A percentile compares a stretch with the other conserved stretches of the same genome.
These are phyloP conservation scores for Eupelmus urozonus DNA, from an alignment of 2,888 invertebrate species.

Conservation along the genomic window DNA sequence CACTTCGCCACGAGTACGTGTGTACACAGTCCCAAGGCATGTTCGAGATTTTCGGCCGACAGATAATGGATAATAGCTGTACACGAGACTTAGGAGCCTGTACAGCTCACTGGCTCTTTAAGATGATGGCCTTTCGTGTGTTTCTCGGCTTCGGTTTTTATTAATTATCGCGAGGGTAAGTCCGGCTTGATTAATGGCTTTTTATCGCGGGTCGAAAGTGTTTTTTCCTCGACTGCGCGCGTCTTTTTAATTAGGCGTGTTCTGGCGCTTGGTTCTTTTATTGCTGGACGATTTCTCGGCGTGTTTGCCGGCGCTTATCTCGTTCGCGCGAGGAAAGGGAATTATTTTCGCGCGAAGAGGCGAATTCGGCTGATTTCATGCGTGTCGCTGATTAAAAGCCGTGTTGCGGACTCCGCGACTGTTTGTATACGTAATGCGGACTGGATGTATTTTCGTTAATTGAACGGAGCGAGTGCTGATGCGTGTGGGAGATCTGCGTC, in stretches of 20 bases:
- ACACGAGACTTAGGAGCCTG: constrained; percentile 17
- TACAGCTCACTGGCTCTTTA: constrained; percentile 34
- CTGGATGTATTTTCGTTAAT: too few relatives aligned
- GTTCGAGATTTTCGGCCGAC: constrained; percentile 29
- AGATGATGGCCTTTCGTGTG: constrained; percentile 11
- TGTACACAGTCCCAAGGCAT: constrained; percentile 22
- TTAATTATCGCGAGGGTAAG: constrained; percentile 7
- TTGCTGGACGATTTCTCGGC: too few relatives aligned
- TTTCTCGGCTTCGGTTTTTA: constrained; percentile 17
- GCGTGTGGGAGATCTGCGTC: too few relatives aligned
- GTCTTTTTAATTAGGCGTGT: too few relatives aligned
- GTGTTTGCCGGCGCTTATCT: constrained; percentile 21
- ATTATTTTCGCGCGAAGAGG: constrained; percentile 18
- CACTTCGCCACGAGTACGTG: background rate
- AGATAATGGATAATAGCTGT: constrained; percentile 39
- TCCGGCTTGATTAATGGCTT: constrained; percentile 45
- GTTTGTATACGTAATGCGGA: too few relatives aligned
- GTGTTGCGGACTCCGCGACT: background rate
- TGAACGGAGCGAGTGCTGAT: too few relatives aligned
- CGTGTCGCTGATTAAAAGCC: constrained; percentile 33
- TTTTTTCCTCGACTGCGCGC: background rate
- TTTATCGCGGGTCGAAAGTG: background rate
- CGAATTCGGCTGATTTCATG: background rate
- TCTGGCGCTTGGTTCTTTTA: too few relatives aligned
- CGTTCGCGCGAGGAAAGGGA: background rate